These are phyloP conservation scores for Eupeodes corollae DNA, from an alignment of 1,140 invertebrate genomes.

Conservation along the genomic window DNA sequence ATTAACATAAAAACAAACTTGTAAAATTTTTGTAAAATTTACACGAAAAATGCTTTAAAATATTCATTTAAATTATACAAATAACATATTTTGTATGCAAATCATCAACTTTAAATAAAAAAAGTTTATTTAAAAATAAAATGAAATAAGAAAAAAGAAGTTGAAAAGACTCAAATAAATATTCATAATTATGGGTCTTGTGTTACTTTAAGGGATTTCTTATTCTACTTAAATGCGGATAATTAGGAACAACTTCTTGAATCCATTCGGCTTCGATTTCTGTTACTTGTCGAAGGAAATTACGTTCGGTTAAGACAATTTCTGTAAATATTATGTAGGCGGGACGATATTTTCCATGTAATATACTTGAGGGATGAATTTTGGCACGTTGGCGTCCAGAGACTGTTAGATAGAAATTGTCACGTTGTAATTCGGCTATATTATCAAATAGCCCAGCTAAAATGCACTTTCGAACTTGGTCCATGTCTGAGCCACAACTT, in stretches of 20 bases:
- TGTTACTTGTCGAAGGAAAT: constrained; percentile 67
- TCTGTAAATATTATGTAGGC: constrained; percentile 80
- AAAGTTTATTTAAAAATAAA: too few relatives aligned
- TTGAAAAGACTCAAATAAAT: too few relatives aligned
- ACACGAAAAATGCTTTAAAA: too few relatives aligned
- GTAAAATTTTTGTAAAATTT: too few relatives aligned
- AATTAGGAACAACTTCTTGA: constrained; percentile 44
- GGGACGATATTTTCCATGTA: constrained; percentile 49
- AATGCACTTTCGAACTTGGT: constrained; percentile 64
- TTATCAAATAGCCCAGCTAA: constrained; percentile 78
- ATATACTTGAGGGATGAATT: constrained; percentile 35
- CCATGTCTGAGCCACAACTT: constrained; percentile 64
- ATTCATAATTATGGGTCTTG: too few relatives aligned
- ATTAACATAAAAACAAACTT: too few relatives aligned
- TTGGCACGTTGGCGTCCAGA: constrained; percentile 31
- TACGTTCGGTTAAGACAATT: constrained; percentile 72
- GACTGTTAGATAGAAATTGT: constrained; percentile 61
- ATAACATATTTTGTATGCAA: too few relatives aligned
- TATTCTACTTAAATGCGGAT: constrained; percentile 18
- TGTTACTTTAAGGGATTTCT: background rate
- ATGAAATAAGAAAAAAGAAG: too few relatives aligned
- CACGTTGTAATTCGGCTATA: constrained; percentile 73
- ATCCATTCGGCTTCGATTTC: constrained; percentile 67
- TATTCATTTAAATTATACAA: too few relatives aligned
- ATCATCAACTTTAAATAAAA: too few relatives aligned